These are phyloP conservation scores for Ditylenchus weischeri DNA, from an alignment of 2,888 invertebrate species.

Conservation along the genomic window DNA sequence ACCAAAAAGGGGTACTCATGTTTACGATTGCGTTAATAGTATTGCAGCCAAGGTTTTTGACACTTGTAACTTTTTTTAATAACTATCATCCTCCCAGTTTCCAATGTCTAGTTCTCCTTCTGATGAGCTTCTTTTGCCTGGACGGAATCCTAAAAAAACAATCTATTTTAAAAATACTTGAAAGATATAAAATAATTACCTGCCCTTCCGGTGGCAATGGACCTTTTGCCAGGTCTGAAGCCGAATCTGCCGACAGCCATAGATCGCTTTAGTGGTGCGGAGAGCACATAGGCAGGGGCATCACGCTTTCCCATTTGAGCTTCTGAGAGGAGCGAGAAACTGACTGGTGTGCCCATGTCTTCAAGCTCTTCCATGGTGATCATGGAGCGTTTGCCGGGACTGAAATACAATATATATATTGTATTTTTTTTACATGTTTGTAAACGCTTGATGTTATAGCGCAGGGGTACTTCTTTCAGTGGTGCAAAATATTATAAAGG, in stretches of 20 bases:
- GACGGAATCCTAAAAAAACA: slow-evolving; percentile 28
- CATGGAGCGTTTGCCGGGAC: slow-evolving; percentile 17
- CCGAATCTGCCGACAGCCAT: slow-evolving; percentile 50
- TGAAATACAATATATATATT: background rate
- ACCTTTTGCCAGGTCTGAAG: slow-evolving; percentile 54
- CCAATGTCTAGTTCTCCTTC: too few relatives aligned
- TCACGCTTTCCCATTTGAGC: slow-evolving; percentile 25
- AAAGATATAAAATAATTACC: background rate
- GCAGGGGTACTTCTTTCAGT: too few relatives aligned
- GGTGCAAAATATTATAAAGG: too few relatives aligned
- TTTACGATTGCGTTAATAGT: too few relatives aligned
- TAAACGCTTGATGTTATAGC: too few relatives aligned
- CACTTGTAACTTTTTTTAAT: too few relatives aligned
- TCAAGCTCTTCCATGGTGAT: slow-evolving; percentile 15
- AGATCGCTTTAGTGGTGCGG: slow-evolving; percentile 47
- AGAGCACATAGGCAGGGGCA: too few relatives aligned
- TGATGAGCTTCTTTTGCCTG: slow-evolving; percentile 29
- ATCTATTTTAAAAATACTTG: background rate
- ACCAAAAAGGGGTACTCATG: too few relatives aligned
- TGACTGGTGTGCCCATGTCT: background rate
- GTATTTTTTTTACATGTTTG: too few relatives aligned
- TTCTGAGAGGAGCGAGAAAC: slow-evolving; percentile 16
- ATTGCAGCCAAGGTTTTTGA: too few relatives aligned
- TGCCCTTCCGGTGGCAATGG: slow-evolving; percentile 38
- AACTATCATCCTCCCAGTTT: too few relatives aligned